A percentile compares a stretch with the other conserved stretches of the same genome.
These are phyloP conservation scores for Dichetophora obliterata DNA, from an alignment of 2,888 invertebrate genomes.

Conservation along the genomic window DNA sequence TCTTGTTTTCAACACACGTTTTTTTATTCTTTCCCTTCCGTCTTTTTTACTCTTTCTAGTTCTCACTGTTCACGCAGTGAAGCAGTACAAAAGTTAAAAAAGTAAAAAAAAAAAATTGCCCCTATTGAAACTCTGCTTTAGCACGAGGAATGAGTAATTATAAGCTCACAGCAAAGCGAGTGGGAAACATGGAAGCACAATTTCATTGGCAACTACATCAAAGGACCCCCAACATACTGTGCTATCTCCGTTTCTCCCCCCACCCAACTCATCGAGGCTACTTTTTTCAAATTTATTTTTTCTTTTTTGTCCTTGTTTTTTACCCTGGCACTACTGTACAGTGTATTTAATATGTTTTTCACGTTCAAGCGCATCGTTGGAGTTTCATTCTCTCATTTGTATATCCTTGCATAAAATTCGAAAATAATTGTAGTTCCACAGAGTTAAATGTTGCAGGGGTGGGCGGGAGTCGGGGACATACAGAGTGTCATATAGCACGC, in stretches of 20 bases:
- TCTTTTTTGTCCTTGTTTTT: background rate
- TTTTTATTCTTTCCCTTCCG: background rate
- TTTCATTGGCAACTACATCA: background rate
- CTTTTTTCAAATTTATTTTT: background rate
- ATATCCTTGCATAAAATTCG: constrained; percentile 59
- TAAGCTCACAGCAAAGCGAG: background rate
- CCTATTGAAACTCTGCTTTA: background rate
- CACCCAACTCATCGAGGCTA: background rate
- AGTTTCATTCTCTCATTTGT: constrained; percentile 53
- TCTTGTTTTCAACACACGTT: constrained; percentile 3
- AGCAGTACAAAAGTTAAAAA: background rate
- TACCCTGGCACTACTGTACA: background rate
- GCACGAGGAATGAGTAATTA: background rate
- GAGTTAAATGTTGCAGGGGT: constrained; percentile 45
- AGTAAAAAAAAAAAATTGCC: background rate
- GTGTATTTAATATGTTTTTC: constrained; percentile 35
- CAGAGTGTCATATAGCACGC: too few species aligned
- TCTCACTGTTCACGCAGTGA: background rate
- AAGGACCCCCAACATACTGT: background rate
- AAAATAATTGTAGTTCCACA: constrained; percentile 58
- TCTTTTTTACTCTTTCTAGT: too few species aligned
- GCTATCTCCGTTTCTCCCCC: background rate
- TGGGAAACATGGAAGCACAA: background rate
- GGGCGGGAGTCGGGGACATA: background rate
- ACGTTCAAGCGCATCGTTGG: constrained; percentile 38